Evolutionary conservation across 2,113 vertebrate genomes (phyloP).

Genomic region (Crotalus viridis): DNA sequence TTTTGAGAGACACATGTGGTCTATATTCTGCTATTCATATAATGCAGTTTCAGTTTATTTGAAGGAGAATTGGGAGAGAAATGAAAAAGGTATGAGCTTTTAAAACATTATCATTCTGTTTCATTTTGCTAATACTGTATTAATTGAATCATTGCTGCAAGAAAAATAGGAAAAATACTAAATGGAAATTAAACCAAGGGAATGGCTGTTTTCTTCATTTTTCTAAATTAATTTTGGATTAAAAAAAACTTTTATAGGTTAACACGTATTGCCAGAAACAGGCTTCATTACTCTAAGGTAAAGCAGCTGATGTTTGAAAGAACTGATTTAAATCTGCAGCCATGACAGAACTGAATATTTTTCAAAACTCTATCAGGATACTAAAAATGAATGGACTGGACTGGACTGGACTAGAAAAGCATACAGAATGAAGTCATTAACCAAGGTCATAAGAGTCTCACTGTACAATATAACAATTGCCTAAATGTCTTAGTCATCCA

Average conservation of each 20-base stretch:
- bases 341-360: conserved; percentile 18
- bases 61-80: conserved; percentile 1
- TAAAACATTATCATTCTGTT: conserved; percentile 39
- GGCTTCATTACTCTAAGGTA: conserved; percentile 30
- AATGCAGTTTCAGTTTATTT: conserved; percentile 33
- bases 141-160: conserved; percentile 11
- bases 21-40: conserved; percentile 46
- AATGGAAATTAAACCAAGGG: conserved; percentile 4
- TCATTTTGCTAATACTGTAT: neutral
- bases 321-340: neutral
- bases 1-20: neutral
- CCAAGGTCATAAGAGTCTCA: neutral
- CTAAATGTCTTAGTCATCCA: too few relatives aligned
- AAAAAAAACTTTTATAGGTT: neutral
- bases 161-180: neutral
- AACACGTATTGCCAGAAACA: conserved; percentile 23
- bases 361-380: neutral
- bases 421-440: neutral
- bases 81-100: conserved; percentile 32
- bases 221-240: conserved; percentile 28
- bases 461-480: neutral
- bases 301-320: conserved; percentile 42
- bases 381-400: neutral
- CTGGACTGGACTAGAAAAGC: neutral
- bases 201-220: conserved; percentile 11